These are phyloP conservation scores for Cranoglanis bouderius DNA, from an alignment of 2,113 vertebrate genomes.

Conservation along the genomic window DNA sequence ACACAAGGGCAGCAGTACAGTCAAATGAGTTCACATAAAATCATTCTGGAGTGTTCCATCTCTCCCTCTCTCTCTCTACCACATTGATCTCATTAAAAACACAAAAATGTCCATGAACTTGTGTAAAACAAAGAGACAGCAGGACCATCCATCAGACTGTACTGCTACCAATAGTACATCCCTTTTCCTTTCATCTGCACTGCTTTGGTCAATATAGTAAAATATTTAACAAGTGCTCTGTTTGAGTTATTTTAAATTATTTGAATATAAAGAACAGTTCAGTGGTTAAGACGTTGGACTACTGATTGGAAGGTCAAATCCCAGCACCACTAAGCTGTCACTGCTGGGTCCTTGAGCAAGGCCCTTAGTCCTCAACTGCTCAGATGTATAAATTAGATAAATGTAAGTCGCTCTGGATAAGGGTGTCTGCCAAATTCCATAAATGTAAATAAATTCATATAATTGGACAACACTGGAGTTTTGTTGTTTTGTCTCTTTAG, in stretches of 20 bases:
- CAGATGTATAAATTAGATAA: too few relatives aligned
- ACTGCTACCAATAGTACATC: background rate
- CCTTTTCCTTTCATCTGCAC: slow-evolving; percentile 15
- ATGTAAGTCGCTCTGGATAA: too few relatives aligned
- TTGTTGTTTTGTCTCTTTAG: background rate
- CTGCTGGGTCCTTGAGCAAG: too few relatives aligned
- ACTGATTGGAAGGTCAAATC: too few relatives aligned
- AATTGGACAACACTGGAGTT: too few relatives aligned
- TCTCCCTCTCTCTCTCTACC: background rate
- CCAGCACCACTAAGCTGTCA: too few relatives aligned
- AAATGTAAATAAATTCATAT: background rate
- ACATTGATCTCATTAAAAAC: background rate
- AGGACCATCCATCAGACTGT: slow-evolving; percentile 15
- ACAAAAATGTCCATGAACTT: background rate
- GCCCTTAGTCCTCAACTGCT: too few relatives aligned
- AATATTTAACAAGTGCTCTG: background rate
- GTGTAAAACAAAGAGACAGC: slow-evolving; percentile 9
- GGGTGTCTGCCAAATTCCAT: too few relatives aligned
- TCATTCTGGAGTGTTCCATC: background rate
- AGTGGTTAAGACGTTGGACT: too few relatives aligned
- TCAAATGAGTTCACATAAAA: slow-evolving; percentile 18
- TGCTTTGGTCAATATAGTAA: background rate
- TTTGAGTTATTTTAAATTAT: background rate
- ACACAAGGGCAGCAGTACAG: background rate
- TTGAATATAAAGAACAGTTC: background rate